Conservation (phyloP, 2,113 vertebrate genomes). For the Gallinago undulata region DNA sequence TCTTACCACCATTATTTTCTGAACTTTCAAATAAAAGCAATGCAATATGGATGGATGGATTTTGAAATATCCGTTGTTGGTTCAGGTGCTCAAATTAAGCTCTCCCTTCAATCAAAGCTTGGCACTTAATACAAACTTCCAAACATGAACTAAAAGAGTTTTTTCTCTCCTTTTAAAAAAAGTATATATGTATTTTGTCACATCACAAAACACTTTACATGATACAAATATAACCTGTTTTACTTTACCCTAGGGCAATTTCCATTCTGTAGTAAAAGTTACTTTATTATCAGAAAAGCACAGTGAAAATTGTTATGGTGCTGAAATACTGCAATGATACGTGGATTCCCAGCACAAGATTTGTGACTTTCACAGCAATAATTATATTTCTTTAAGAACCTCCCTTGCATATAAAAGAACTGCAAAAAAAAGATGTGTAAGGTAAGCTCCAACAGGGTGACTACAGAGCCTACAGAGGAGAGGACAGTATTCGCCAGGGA, state of each 20-base stretch:
- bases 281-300: not conserved
- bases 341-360: not conserved
- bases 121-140: not conserved
- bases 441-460: not conserved
- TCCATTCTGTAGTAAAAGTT: not conserved
- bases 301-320: not conserved
- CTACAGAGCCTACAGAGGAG: not conserved
- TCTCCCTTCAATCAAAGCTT: constrained; percentile 32
- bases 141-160: not conserved
- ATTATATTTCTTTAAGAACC: not conserved
- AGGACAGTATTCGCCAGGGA: not conserved
- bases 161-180: not conserved
- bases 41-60: constrained; percentile 7
- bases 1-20: constrained; percentile 56
- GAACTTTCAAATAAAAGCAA: constrained; percentile 40
- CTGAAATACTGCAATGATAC: not conserved
- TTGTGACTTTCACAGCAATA: not conserved
- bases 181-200: not conserved
- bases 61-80: constrained; percentile 49
- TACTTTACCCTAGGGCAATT: constrained; percentile 4
- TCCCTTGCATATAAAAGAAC: not conserved
- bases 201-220: constrained; percentile 14
- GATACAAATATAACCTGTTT: not conserved
- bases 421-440: not conserved
- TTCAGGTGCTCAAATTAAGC: constrained; percentile 66